phyloP scores from a whole-genome alignment of 2,113 vertebrate species.

The Poecilia latipinna region DNA sequence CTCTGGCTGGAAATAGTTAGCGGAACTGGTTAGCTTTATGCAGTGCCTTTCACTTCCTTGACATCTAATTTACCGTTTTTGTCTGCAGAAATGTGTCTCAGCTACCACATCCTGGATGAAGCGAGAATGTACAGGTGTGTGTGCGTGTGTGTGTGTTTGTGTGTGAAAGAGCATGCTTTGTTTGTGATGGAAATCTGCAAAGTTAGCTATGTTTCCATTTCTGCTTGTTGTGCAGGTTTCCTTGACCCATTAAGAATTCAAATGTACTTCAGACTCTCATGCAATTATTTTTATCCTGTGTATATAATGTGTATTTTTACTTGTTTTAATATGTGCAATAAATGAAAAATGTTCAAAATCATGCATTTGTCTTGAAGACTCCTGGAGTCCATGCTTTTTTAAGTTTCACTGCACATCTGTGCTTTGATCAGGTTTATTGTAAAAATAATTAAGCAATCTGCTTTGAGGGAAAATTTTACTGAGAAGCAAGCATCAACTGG shows the following conservation, averaged over 20 bases:
- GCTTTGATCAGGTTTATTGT: not conserved
- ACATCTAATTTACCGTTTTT: slow-evolving; percentile 19
- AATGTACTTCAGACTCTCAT: not conserved
- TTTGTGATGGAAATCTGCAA: slow-evolving; percentile 6
- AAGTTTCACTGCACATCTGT: not conserved
- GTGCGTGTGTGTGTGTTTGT: not conserved
- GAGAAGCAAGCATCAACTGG: too few relatives aligned
- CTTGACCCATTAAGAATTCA: slow-evolving; percentile 11
- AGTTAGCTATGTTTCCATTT: not conserved
- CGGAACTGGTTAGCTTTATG: not conserved
- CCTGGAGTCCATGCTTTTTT: not conserved
- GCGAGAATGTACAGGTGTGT: not conserved
- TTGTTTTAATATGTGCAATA: not conserved
- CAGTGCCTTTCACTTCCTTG: slow-evolving; percentile 27
- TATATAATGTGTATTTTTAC: not conserved
- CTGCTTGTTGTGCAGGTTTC: rapidly evolving
- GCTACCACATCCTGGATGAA: slow-evolving; percentile 65
- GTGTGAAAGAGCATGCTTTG: not conserved
- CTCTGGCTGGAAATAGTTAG: not conserved
- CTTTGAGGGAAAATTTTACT: not conserved
- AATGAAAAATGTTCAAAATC: not conserved
- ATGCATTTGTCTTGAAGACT: too few relatives aligned
- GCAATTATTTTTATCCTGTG: not conserved
- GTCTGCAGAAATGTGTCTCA: slow-evolving; percentile 25
- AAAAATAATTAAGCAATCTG: not conserved